Percentiles rank a stretch among this genome's conserved stretches.
These are phyloP conservation scores for Drosophila pseudotalamancana DNA, from an alignment of 2,888 invertebrate genomes.

Conservation along the genomic window DNA sequence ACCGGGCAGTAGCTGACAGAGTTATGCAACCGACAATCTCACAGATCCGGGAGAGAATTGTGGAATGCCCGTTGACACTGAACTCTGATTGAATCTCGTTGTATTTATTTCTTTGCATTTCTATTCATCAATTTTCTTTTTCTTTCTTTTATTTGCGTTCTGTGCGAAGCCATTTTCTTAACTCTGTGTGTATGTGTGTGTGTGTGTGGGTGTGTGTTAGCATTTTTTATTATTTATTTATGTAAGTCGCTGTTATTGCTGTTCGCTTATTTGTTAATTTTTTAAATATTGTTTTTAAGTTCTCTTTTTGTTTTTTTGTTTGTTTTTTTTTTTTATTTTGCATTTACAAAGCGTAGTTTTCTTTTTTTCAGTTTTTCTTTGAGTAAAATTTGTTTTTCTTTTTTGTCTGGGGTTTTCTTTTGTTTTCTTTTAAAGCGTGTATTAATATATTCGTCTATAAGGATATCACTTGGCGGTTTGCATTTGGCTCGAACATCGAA, in stretches of 20 bases:
- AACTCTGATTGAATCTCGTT: conserved; percentile 82
- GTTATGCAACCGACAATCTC: conserved; percentile 82
- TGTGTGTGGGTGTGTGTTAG: conserved; percentile 49
- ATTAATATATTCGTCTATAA: conserved; percentile 83
- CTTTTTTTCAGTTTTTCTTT: conserved; percentile 30
- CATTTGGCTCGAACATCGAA: conserved; percentile 59
- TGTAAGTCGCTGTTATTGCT: conserved; percentile 38
- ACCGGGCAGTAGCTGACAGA: conserved; percentile 82
- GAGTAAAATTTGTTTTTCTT: conserved; percentile 27
- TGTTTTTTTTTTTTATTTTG: conserved; percentile 40
- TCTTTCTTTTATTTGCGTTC: conserved; percentile 47
- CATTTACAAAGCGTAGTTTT: conserved; percentile 73
- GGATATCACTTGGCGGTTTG: conserved; percentile 80
- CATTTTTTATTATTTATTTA: conserved; percentile 56
- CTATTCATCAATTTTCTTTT: conserved; percentile 11
- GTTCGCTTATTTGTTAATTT: conserved; percentile 34
- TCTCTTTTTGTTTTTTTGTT: conserved; percentile 29
- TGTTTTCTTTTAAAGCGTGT: conserved; percentile 62
- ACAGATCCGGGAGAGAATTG: conserved; percentile 53
- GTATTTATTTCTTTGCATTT: conserved; percentile 33
- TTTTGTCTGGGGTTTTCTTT: conserved; percentile 16
- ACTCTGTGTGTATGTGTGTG: conserved; percentile 31
- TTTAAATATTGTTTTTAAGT: conserved; percentile 28
- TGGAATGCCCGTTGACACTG: conserved; percentile 80
- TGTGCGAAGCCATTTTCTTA: conserved; percentile 60